phyloP scores from a whole-genome alignment of 92 coral and sea anemone genomes.

The Epizoanthus fatuus region DNA sequence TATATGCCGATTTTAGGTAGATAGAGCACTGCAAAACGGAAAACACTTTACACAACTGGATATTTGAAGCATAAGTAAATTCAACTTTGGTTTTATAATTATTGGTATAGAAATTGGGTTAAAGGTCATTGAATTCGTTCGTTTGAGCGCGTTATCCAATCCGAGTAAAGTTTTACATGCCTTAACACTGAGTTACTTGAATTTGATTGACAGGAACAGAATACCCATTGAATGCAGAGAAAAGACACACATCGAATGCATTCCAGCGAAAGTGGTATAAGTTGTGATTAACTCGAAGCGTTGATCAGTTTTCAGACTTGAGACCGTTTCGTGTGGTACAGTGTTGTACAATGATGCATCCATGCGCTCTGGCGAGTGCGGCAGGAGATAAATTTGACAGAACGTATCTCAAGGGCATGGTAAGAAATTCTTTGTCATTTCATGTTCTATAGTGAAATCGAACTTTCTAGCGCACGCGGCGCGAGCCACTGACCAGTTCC shows the following conservation, averaged over 20 bases:
- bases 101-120: conserved; percentile 4
- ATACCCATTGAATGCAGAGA: conserved; percentile 9
- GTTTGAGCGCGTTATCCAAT: conserved; percentile 37
- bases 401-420: background rate
- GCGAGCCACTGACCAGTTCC: no score
- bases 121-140: conserved; percentile 29
- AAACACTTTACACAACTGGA: background rate
- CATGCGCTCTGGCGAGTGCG: background rate
- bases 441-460: background rate
- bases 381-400: background rate
- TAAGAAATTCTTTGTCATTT: background rate
- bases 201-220: conserved; percentile 38
- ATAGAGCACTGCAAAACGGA: background rate
- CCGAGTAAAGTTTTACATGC: conserved; percentile 5
- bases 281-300: background rate
- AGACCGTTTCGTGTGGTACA: background rate
- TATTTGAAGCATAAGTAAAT: background rate
- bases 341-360: background rate
- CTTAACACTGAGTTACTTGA: conserved; percentile 10
- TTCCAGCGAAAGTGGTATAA: conserved; percentile 4
- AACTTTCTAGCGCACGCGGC: background rate
- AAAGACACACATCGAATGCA: conserved; percentile 6
- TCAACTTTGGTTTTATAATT: background rate
- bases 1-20: background rate
- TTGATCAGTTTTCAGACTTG: background rate